Conservation (phyloP, 1,140 invertebrate genomes). For the Drosophila pseudoananassae region DNA sequence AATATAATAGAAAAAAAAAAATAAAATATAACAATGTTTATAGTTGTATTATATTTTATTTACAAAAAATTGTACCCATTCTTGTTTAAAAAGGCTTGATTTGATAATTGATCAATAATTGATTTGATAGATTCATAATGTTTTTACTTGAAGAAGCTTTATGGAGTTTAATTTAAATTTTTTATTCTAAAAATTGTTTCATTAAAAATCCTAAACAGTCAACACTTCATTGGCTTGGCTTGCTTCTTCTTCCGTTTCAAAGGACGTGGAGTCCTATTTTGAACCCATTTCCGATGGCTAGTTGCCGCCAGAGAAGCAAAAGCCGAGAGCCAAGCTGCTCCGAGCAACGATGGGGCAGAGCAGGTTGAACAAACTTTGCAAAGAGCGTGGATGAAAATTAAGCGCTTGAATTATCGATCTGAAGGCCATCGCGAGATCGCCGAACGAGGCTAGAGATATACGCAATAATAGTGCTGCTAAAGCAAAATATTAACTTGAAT, state of each 20-base stretch:
- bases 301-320: constrained; percentile 10
- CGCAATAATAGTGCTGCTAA: constrained; percentile 4
- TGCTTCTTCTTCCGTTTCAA: neutral
- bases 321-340: constrained; percentile 6
- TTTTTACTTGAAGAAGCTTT: too few relatives aligned
- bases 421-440: constrained; percentile 72
- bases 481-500: neutral
- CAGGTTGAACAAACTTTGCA: constrained; percentile 82
- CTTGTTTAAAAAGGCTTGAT: too few relatives aligned
- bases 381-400: constrained; percentile 76
- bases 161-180: too few relatives aligned
- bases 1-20: too few relatives aligned
- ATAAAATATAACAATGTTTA: too few relatives aligned
- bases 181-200: too few relatives aligned
- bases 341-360: constrained; percentile 14
- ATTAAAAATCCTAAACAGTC: too few relatives aligned
- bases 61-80: too few relatives aligned
- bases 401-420: constrained; percentile 81
- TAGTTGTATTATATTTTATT: too few relatives aligned
- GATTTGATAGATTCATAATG: too few relatives aligned
- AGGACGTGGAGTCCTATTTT: neutral
- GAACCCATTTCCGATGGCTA: neutral
- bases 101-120: too few relatives aligned
- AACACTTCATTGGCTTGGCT: too few relatives aligned
- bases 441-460: neutral